Evolutionary conservation across 2,113 vertebrate species (phyloP).

Genomic region (Tachysurus vachellii): DNA sequence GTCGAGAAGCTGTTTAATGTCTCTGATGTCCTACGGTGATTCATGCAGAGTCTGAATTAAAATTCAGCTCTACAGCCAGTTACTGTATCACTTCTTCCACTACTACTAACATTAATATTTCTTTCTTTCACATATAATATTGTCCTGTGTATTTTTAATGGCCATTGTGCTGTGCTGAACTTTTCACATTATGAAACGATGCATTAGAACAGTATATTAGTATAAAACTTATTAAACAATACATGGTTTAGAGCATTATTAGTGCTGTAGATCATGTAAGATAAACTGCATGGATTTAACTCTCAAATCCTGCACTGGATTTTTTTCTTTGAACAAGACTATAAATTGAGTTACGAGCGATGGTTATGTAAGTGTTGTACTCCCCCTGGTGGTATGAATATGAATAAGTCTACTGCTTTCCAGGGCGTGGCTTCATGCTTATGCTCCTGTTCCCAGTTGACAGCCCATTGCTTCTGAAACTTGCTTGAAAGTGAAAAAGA

Average conservation of each 20-base stretch:
- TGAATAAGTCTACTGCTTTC: neutral
- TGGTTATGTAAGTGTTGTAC: neutral
- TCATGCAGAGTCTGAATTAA: no score
- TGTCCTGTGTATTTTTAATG: neutral
- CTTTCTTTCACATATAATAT: neutral
- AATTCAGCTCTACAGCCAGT: neutral
- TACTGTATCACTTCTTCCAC: neutral
- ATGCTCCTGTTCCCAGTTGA: neutral
- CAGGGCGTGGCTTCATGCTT: neutral
- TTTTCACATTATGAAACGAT: neutral
- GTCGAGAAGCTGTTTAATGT: neutral
- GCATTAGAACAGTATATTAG: constrained; percentile 11
- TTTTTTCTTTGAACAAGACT: neutral
- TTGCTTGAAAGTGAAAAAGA: neutral
- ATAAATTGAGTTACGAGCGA: neutral
- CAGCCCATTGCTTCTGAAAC: neutral
- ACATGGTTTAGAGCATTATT: neutral
- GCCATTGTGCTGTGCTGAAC: neutral
- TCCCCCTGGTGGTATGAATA: neutral
- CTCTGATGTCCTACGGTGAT: neutral
- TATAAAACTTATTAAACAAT: neutral
- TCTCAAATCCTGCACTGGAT: neutral
- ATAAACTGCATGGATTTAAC: neutral
- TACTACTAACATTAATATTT: neutral
- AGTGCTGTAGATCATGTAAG: neutral